Evolutionary conservation across 2,797 vertebrate species (phyloP).

Genomic region (Babyrousa celebensis): DNA sequence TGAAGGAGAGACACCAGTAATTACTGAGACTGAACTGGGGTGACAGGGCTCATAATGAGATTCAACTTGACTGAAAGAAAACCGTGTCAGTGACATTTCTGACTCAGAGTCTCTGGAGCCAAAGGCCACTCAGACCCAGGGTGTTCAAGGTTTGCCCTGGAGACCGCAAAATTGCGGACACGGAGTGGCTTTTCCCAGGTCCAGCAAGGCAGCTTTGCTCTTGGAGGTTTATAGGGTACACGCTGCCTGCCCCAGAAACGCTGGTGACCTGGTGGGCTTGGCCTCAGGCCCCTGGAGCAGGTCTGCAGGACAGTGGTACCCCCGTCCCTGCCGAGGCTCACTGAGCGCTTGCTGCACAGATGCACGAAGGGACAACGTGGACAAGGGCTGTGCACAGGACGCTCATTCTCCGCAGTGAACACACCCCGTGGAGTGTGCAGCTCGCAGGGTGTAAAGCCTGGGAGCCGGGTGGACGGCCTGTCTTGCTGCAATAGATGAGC

Average conservation of each 20-base stretch:
- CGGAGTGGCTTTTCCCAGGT: not conserved
- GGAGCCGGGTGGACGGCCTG: rapidly evolving
- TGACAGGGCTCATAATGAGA: not conserved
- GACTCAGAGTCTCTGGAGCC: not conserved
- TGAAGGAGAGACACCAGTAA: not conserved
- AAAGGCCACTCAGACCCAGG: rapidly evolving
- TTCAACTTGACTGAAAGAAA: not conserved
- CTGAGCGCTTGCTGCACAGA: not conserved
- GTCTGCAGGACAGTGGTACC: rapidly evolving
- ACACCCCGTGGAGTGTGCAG: rapidly evolving
- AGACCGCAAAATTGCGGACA: rapidly evolving
- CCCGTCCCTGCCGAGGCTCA: not conserved
- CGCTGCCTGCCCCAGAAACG: rapidly evolving
- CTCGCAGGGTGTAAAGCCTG: too few relatives aligned
- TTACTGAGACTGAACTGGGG: not conserved
- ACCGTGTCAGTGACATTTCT: rapidly evolving
- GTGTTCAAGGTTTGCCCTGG: not conserved
- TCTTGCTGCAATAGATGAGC: too few relatives aligned
- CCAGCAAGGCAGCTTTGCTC: not conserved
- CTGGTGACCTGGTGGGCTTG: rapidly evolving
- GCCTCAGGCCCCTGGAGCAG: rapidly evolving
- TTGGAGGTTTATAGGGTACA: not conserved
- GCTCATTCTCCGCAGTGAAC: not conserved
- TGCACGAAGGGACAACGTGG: too few relatives aligned
- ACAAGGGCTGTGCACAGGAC: too few relatives aligned